Evolutionary conservation across 2,113 vertebrate species (phyloP).

Genomic region (Turdus rufiventris): DNA sequence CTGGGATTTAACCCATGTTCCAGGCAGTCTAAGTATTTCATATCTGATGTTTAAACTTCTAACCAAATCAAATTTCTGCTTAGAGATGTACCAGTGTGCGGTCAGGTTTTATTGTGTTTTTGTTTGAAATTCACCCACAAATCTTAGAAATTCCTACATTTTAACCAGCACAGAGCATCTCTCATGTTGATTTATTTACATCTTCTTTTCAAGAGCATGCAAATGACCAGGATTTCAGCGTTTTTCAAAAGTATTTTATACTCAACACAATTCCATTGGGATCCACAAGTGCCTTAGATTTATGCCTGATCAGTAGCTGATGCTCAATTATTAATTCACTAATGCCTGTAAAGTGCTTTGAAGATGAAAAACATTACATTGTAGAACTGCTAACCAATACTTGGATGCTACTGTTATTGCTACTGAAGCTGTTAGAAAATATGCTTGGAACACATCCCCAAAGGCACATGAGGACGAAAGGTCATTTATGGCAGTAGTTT

Average conservation of each 20-base stretch:
- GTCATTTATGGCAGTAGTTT: constrained; percentile 5
- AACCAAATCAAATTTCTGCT: constrained; percentile 26
- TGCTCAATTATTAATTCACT: constrained; percentile 60
- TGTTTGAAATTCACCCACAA: not conserved
- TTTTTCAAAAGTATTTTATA: not conserved
- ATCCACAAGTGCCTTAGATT: constrained; percentile 22
- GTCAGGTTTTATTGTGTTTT: constrained; percentile 3
- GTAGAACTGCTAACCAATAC: constrained; percentile 28
- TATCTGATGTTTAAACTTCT: constrained; percentile 17
- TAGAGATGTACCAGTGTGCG: not conserved
- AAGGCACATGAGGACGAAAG: not conserved
- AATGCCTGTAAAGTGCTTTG: constrained; percentile 51
- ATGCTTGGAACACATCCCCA: constrained; percentile 15
- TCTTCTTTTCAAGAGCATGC: not conserved
- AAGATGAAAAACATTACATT: constrained; percentile 37
- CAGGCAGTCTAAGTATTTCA: constrained; percentile 13
- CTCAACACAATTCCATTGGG: not conserved
- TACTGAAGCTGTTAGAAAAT: constrained; percentile 35
- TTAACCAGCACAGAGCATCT: not conserved
- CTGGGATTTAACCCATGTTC: constrained; percentile 31
- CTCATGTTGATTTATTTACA: not conserved
- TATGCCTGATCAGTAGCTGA: constrained; percentile 16
- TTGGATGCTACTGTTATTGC: not conserved
- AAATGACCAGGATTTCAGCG: not conserved
- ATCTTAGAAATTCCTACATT: not conserved